Conservation (phyloP, 1,140 invertebrate species). For the Lordiphosa mommai region DNA sequence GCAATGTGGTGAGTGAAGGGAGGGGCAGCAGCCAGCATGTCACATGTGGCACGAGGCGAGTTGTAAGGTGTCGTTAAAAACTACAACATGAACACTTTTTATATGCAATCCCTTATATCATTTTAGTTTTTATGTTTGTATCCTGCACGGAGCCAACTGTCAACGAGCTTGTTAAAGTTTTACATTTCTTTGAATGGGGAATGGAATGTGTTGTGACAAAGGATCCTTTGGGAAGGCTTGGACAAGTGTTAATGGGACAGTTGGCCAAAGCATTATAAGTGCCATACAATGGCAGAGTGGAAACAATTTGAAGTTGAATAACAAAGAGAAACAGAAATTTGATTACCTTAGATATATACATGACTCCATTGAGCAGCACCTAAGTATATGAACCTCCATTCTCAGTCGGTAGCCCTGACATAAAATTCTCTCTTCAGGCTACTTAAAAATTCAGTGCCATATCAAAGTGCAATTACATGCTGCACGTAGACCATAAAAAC, state of each 20-base stretch:
- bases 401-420: not conserved
- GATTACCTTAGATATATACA: constrained; percentile 1
- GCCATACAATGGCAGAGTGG: too few relatives aligned
- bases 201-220: constrained; percentile 5
- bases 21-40: constrained; percentile 47
- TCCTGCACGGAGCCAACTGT: constrained; percentile 64
- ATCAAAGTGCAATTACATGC: constrained; percentile 56
- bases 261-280: constrained; percentile 2
- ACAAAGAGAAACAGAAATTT: too few relatives aligned
- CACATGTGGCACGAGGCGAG: constrained; percentile 53
- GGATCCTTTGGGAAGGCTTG: constrained; percentile 1
- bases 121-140: constrained; percentile 33
- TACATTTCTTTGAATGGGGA: constrained; percentile 35
- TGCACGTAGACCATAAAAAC: constrained; percentile 60
- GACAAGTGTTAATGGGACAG: not conserved
- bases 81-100: constrained; percentile 38
- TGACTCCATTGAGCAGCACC: constrained; percentile 2
- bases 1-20: constrained; percentile 1
- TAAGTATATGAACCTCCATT: constrained; percentile 18
- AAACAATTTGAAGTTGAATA: too few relatives aligned
- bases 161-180: constrained; percentile 47
- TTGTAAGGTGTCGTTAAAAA: constrained; percentile 62
- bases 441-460: constrained; percentile 39
- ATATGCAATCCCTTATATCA: constrained; percentile 1
- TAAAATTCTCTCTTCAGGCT: constrained; percentile 14